phyloP scores from a whole-genome alignment of 2,113 vertebrate species.

The Centropus unirufus region DNA sequence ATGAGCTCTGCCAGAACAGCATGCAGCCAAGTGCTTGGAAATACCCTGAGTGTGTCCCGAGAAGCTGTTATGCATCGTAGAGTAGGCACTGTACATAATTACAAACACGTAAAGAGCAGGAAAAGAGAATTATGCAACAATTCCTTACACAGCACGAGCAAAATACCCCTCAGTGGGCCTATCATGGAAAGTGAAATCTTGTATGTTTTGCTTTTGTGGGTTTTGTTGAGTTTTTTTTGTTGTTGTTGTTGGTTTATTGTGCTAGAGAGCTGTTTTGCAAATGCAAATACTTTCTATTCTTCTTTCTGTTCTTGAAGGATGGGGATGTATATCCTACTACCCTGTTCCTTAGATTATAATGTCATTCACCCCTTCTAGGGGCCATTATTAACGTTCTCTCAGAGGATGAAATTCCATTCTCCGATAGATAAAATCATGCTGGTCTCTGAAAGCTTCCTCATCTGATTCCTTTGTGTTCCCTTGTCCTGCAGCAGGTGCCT shows the following conservation, averaged over 20 bases:
- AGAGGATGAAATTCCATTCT: background rate
- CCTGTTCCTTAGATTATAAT: background rate
- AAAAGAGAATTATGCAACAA: background rate
- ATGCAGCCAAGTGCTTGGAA: background rate
- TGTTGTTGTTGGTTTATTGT: background rate
- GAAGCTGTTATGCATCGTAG: background rate
- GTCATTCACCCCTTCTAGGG: background rate
- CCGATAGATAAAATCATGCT: background rate
- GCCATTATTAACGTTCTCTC: background rate
- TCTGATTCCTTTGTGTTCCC: background rate
- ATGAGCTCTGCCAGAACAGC: background rate
- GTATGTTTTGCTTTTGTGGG: background rate
- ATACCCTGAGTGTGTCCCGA: background rate
- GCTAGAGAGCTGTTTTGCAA: background rate
- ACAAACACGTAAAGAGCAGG: background rate
- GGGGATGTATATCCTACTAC: background rate
- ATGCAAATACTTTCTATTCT: background rate
- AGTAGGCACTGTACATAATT: accelerated
- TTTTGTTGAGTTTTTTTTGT: no score
- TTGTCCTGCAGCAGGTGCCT: background rate
- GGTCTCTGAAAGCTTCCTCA: background rate
- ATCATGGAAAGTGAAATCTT: background rate
- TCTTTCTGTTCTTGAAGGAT: background rate
- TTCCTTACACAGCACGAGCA: background rate
- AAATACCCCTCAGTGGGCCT: background rate